phyloP scores from a whole-genome alignment of 2,888 invertebrate species.

The Watsonalla cultraria region DNA sequence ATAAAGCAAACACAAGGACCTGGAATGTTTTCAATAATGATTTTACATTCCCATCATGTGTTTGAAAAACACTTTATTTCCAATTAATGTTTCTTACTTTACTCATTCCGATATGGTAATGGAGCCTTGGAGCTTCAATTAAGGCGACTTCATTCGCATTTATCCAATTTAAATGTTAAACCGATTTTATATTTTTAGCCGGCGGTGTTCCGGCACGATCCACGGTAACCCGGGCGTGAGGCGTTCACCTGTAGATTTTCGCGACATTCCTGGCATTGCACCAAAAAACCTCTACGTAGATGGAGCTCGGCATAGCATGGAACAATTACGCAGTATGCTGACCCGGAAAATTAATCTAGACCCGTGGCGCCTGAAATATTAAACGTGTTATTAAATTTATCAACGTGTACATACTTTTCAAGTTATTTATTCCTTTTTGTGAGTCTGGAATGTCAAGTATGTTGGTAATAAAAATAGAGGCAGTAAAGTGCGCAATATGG shows the following conservation, averaged over 20 bases:
- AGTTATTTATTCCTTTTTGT: too few species aligned
- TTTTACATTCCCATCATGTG: background rate
- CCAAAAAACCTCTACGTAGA: slow-evolving; percentile 12
- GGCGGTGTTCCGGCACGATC: background rate
- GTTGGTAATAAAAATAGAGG: background rate
- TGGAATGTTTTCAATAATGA: background rate
- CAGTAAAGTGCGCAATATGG: background rate
- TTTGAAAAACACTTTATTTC: background rate
- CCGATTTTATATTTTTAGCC: background rate
- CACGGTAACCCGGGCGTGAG: background rate
- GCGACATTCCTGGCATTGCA: slow-evolving; percentile 20
- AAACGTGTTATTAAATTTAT: background rate
- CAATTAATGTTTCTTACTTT: background rate
- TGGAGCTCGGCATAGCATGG: slow-evolving; percentile 13
- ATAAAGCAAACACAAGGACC: slow-evolving; percentile 6
- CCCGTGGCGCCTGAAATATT: slow-evolving; percentile 3
- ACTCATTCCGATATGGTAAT: background rate
- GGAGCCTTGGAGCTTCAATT: background rate
- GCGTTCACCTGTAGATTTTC: slow-evolving; percentile 30
- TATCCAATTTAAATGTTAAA: background rate
- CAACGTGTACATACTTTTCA: background rate
- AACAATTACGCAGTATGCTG: slow-evolving; percentile 26
- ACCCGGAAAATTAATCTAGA: slow-evolving; percentile 23
- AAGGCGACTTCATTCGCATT: background rate
- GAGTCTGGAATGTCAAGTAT: background rate